Base-by-base conservation (phyloP, 2,797 vertebrate species). In the Odontamblyopus lacepedii region DNA sequence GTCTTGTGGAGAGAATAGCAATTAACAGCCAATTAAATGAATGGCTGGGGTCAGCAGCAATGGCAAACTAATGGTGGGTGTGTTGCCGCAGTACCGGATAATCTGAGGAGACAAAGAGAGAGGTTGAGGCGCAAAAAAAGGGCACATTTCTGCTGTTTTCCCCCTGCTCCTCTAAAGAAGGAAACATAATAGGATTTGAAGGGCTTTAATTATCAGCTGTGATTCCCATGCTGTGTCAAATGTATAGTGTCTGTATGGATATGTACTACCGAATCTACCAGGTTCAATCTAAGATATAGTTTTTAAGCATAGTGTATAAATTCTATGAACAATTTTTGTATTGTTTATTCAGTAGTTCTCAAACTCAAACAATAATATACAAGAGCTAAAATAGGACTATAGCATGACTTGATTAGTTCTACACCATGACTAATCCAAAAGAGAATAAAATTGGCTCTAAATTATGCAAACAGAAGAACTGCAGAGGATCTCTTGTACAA, bases 1-100 rank as follows among this genome's bases (percentile, higher is more conserved):
- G 87, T 88, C 86, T 92, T 90, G 86, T 83, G 82, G 89, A 89
- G 88, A 90, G 93, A 90, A 88, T 90, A 89, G 91, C 92, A 94
- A 94, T 94, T 94, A 94, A 92, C 89, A 91, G 90, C 91, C 90
- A 94, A 94, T 93, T 92, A 93, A 93, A 89, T 89, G 89, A 94
- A 93, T 91, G 89, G 92, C 86, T 87, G 88, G 86, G 92, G 91
- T 93, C 92, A 93, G 89, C 88, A 88, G 81, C 88, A 79, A 85
- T 84, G 83, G 84, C 83, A 85, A 85, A 88, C 85, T 88, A 90
- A 89, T 88, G 85, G 92, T 83, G 90, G 90, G 88, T 89, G 90
- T 88, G 89, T 81, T 87, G 86, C 85, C 73, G 85, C 73, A 63
- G 83, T 86, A 76, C 87, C 73, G n/a, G 81, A 86, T 90, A 88